Evolutionary conservation across 2,113 vertebrate genomes (phyloP), one percentile per base, ranked within the genome.

Genomic region (Lampris incognitus): DNA sequence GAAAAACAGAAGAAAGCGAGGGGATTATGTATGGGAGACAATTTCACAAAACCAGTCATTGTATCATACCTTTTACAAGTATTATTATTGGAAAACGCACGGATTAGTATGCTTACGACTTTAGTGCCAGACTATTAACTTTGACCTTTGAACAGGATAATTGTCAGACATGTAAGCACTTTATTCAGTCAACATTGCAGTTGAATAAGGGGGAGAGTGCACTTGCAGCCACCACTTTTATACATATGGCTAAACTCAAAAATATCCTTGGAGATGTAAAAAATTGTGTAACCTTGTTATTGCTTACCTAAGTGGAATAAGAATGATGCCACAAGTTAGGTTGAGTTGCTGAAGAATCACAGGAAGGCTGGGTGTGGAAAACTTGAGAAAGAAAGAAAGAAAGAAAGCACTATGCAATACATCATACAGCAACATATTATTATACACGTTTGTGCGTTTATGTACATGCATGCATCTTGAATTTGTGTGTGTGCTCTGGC

Each of bases 301-400:
- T 42, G 40, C 24, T 86, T 89, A 97, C 97, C 96, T 97, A 91
- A 97, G 94, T 57, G 96, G 95, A 91, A 97, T 95, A 87, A 97
- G 94, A 87, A 96, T 94, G 88, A 98, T 96, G 72, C 96, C 97
- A 48, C 97, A 98, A 79, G 96, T 95, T 70, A 97, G 92, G 64
- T 98, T 98, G 80, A 99, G 95, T 87, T 98, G 97, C 73, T 98
- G 96, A 88, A 98, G 87, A 83, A 97, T 95, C 76, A 94, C 94
- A 72, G 93, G 86, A 92, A 96, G 94, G 81, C 92, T 96, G 73
- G 96, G 96, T 74, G 94, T 94, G 49, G 94, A 93, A 91, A 98
- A 95, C 97, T 98, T 72, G 0, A 48, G 38, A 69, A 8, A 72
- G 11, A 72, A 54, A 83, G 41, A 66, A 49, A 51, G 1, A 73